These are phyloP conservation scores for Cephonodes hylas DNA, from an alignment of 2,888 invertebrate genomes.

Conservation along the genomic window DNA sequence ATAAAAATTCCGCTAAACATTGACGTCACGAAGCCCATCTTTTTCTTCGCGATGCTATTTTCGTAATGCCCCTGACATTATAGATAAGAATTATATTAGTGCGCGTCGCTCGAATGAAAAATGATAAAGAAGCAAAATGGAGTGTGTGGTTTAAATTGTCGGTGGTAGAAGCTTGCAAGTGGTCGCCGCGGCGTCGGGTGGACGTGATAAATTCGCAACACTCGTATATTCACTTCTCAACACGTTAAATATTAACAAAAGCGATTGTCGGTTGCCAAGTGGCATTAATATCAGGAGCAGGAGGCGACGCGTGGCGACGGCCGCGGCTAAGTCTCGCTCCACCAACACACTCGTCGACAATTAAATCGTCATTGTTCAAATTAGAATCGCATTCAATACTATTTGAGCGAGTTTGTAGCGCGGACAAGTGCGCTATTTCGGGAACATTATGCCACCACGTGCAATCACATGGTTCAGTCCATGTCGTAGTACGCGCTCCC, in stretches of 20 bases:
- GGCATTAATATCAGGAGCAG: not conserved
- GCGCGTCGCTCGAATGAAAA: too few relatives aligned
- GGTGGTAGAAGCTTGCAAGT: too few relatives aligned
- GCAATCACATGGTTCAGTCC: too few relatives aligned
- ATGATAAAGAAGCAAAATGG: too few relatives aligned
- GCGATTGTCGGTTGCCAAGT: not conserved
- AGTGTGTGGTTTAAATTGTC: too few relatives aligned
- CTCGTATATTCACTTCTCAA: not conserved
- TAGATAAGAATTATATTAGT: not conserved
- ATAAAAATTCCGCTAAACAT: too few relatives aligned
- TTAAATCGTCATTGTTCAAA: slow-evolving; percentile 6
- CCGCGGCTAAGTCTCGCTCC: not conserved
- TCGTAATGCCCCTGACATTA: not conserved
- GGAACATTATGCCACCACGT: not conserved
- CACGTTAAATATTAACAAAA: slow-evolving; percentile 1
- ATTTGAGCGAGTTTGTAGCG: not conserved
- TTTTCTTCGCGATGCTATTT: not conserved
- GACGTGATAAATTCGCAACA: not conserved
- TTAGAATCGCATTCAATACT: not conserved
- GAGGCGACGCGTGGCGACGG: not conserved
- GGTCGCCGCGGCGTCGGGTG: too few relatives aligned
- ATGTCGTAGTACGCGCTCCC: too few relatives aligned
- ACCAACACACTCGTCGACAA: not conserved
- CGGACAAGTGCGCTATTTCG: not conserved
- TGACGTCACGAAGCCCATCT: too few relatives aligned